Base-by-base conservation (phyloP, 2,888 invertebrate species). In the Toxonevra muliebris region DNA sequence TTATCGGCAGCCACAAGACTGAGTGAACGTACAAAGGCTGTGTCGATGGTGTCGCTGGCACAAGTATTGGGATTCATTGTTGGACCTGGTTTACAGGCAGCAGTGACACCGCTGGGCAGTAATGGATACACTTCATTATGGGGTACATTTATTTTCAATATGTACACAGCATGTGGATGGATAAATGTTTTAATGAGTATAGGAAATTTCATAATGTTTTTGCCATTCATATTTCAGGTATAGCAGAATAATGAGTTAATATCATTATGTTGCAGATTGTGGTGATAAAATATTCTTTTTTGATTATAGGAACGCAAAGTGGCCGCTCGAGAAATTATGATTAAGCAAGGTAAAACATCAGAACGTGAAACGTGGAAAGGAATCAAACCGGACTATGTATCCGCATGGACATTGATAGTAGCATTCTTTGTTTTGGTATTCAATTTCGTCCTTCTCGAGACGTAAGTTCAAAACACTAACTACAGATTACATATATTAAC, bases 101-200 rank as follows among this genome's bases (percentile, higher is more conserved):
- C 90, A 2, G 92, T 93, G 0, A 93, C 94, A 13, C 93, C 93
- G 4, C 85, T 95, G 45, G 94, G 94, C 1, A 88, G 90, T 59
- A 86, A 89, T 17, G 93, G 92, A 1, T 84, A 87, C 63, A 80
- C 84, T 70, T 70, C 90, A 43, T 81, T 88, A n/a, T 80, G 83
- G 68, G 85, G 89, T 10, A 82, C 81, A 53, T 80, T 93, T 55
- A 88, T 90, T 57, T 86, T 95, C 55, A 92, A 95, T 84, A 95
- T 95, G 95, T 95, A 92, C 86, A 94, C 95, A 0, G 93, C 93
- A 11, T 89, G 92, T 3, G 94, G 93, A 7, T 94, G 94, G 94
- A 90, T 93, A 76, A 94, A 94, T 83, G 93, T 92, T 2, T 71
- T 91, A 30, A 87, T 95, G 77, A 92, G 93, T 13, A 76, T 92